Evolutionary conservation across 2,113 vertebrate genomes (phyloP).

Genomic region (pig (Sus scrofa)): DNA sequence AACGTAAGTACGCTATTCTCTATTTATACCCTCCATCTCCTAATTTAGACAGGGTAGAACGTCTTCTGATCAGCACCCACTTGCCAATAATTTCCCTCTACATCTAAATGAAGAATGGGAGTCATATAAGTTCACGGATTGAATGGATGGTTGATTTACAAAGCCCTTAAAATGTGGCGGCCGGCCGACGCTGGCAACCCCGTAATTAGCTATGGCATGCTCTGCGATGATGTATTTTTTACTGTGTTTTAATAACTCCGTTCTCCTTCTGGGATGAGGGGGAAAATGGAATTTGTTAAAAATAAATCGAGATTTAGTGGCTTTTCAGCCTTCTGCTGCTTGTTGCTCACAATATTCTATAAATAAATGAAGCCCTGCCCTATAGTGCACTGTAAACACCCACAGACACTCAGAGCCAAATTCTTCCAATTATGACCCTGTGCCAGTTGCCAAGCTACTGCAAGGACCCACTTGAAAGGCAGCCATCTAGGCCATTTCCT

Average conservation of each 20-base stretch:
- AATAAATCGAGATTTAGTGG: conserved; percentile 76
- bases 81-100: conserved; percentile 77
- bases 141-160: conserved; percentile 78
- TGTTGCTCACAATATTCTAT: conserved; percentile 77
- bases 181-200: conserved; percentile 81
- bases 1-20: conserved; percentile 71
- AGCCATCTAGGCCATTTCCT: conserved; percentile 86
- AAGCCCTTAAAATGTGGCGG: conserved; percentile 81
- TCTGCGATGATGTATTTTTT: conserved; percentile 77
- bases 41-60: conserved; percentile 76
- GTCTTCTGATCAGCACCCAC: conserved; percentile 76
- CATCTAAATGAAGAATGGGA: conserved; percentile 77
- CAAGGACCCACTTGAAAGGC: conserved; percentile 86
- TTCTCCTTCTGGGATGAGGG: conserved; percentile 79
- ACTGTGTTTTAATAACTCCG: conserved; percentile 79
- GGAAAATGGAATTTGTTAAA: conserved; percentile 79
- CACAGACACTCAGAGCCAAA: conserved; percentile 78
- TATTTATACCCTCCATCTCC: conserved; percentile 76
- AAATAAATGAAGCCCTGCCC: conserved; percentile 80
- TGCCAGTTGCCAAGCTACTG: conserved; percentile 85
- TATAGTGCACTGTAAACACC: conserved; percentile 81
- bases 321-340: conserved; percentile 82
- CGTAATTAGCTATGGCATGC: conserved; percentile 80
- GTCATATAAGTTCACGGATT: conserved; percentile 81
- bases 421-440: conserved; percentile 81